Evolutionary conservation across 1,140 invertebrate genomes (phyloP).

Genomic region (Pseudomyrmex dendroicus): DNA sequence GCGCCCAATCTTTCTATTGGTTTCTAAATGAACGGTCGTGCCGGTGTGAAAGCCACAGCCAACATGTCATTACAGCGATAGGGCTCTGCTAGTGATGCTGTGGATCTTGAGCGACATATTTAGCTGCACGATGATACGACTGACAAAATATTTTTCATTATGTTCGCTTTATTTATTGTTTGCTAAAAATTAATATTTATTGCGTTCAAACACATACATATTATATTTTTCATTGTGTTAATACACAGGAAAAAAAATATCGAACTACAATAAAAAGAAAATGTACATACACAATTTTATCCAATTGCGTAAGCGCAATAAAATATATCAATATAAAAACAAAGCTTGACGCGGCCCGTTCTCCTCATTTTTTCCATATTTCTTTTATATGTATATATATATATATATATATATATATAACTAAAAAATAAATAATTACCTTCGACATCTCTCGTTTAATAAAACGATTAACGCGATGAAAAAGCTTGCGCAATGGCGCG

Average conservation of each 20-base stretch:
- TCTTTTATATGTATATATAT: too few relatives aligned
- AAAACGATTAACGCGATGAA: slow-evolving; percentile 22
- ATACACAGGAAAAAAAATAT: too few relatives aligned
- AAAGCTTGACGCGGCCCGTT: too few relatives aligned
- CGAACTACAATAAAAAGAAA: too few relatives aligned
- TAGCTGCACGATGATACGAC: slow-evolving; percentile 5
- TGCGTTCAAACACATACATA: too few relatives aligned
- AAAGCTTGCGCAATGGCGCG: slow-evolving; percentile 19
- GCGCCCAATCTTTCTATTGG: slow-evolving; percentile 80
- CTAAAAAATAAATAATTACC: slow-evolving; percentile 30
- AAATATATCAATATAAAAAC: too few relatives aligned
- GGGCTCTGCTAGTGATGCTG: slow-evolving; percentile 27
- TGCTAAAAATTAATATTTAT: not conserved
- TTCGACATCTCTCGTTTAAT: slow-evolving; percentile 26
- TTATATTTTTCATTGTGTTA: not conserved
- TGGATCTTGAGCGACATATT: slow-evolving; percentile 55
- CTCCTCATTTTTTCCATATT: too few relatives aligned
- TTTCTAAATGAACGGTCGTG: slow-evolving; percentile 70
- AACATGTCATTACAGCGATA: slow-evolving; percentile 48
- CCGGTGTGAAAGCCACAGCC: slow-evolving; percentile 66
- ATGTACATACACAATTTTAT: too few relatives aligned
- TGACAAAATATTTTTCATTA: not conserved
- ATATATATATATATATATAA: too few relatives aligned
- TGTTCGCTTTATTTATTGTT: not conserved
- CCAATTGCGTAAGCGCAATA: too few relatives aligned